These are phyloP conservation scores for Scomber scombrus DNA, from an alignment of 2,113 vertebrate genomes.

Conservation along the genomic window DNA sequence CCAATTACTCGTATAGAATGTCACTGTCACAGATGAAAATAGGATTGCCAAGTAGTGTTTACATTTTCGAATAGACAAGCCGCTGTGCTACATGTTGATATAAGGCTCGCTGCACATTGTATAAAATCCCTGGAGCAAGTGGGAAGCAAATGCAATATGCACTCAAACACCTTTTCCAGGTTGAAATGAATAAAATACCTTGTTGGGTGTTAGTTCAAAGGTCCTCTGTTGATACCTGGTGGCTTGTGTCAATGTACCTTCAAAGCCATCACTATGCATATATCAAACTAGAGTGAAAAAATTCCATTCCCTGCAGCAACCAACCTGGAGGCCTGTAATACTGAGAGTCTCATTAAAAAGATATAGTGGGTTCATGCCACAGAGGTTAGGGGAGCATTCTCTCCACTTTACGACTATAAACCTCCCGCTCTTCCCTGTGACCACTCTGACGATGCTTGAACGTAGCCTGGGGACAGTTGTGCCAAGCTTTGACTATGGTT, in stretches of 20 bases:
- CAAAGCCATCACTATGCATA: constrained; percentile 33
- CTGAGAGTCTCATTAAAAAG: constrained; percentile 73
- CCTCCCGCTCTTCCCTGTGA: constrained; percentile 49
- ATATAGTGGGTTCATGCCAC: constrained; percentile 63
- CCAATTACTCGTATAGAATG: constrained; percentile 42
- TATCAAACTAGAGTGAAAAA: constrained; percentile 48
- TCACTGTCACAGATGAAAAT: constrained; percentile 49
- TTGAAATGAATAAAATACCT: constrained; percentile 44
- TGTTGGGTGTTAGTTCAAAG: constrained; percentile 44
- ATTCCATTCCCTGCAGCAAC: constrained; percentile 53
- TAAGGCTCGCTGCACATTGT: constrained; percentile 35
- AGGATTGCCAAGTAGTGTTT: constrained; percentile 47
- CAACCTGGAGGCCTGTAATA: constrained; percentile 54
- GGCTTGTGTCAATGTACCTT: constrained; percentile 36
- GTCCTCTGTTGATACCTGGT: constrained; percentile 37
- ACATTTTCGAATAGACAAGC: constrained; percentile 21
- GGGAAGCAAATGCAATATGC: constrained; percentile 40
- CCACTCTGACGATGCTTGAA: constrained; percentile 41
- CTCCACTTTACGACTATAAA: constrained; percentile 68
- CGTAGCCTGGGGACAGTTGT: constrained; percentile 55
- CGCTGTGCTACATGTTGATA: constrained; percentile 31
- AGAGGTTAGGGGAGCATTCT: constrained; percentile 57
- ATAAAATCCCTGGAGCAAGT: constrained; percentile 47
- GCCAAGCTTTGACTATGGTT: constrained; percentile 15
- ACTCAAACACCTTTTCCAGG: constrained; percentile 36